A percentile compares a stretch with the other conserved stretches of the same genome.
phyloP scores from a whole-genome alignment of 2,797 vertebrate species.

The Catostomus latipinnis region DNA sequence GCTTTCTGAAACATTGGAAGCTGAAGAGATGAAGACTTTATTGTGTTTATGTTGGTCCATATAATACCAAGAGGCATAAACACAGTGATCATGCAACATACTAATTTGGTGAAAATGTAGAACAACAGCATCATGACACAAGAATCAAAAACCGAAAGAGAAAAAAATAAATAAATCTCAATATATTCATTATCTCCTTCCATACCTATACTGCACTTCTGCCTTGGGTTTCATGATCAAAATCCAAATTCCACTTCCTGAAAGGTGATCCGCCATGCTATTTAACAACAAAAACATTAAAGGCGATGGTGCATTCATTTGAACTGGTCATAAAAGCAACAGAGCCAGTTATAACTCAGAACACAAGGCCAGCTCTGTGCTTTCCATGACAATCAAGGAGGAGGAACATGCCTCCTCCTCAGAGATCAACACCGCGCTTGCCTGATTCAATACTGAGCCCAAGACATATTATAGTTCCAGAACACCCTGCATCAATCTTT shows the following conservation, averaged over 20 bases:
- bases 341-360: slow-evolving; percentile 64
- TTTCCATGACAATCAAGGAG: slow-evolving; percentile 67
- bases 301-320: slow-evolving; percentile 57
- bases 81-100: slow-evolving; percentile 73
- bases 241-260: slow-evolving; percentile 48
- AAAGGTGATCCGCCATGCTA: slow-evolving; percentile 46
- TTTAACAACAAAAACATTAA: slow-evolving; percentile 63
- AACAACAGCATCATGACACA: slow-evolving; percentile 62
- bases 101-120: slow-evolving; percentile 76
- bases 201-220: slow-evolving; percentile 58
- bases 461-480: slow-evolving; percentile 63
- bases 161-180: slow-evolving; percentile 9
- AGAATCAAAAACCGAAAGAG: slow-evolving; percentile 17
- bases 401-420: slow-evolving; percentile 54
- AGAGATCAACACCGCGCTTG: slow-evolving; percentile 52
- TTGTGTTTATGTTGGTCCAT: slow-evolving; percentile 86
- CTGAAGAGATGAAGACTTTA: slow-evolving; percentile 47
- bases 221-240: slow-evolving; percentile 51
- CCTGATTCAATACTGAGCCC: slow-evolving; percentile 63
- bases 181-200: slow-evolving; percentile 48
- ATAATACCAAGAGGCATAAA: slow-evolving; percentile 86
- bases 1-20: no score
- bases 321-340: slow-evolving; percentile 63
- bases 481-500: slow-evolving; percentile 50
- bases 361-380: slow-evolving; percentile 56